A percentile compares a stretch with the other conserved stretches of the same genome.
Conservation (phyloP, 2,888 invertebrate genomes). For the Himalopsyche anomala region DNA sequence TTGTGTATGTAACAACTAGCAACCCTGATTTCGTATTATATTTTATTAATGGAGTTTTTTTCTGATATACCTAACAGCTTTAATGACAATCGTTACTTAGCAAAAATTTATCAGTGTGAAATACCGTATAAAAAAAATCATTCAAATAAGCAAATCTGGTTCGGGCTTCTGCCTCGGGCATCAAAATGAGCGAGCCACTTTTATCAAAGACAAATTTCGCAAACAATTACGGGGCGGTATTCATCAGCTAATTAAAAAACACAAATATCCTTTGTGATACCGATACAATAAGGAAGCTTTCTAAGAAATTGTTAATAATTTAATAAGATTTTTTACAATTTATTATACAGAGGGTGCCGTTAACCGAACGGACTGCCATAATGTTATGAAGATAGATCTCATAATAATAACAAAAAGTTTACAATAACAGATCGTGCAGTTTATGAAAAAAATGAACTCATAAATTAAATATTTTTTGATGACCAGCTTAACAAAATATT, state of each 20-base stretch:
- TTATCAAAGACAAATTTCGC: conserved; percentile 26
- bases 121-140: conserved; percentile 57
- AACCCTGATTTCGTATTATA: conserved; percentile 45
- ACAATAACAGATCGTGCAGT: too few species aligned
- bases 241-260: conserved; percentile 26
- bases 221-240: conserved; percentile 22
- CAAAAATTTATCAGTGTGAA: conserved; percentile 64
- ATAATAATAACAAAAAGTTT: background rate
- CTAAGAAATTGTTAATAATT: conserved; percentile 31
- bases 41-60: conserved; percentile 54
- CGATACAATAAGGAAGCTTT: conserved; percentile 16
- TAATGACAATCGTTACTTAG: conserved; percentile 66
- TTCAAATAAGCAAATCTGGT: conserved; percentile 55
- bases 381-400: background rate
- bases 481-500: too few species aligned
- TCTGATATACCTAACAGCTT: conserved; percentile 29
- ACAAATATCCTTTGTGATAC: conserved; percentile 2
- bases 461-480: too few species aligned
- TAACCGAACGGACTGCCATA: background rate
- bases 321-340: conserved; percentile 6
- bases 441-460: too few species aligned
- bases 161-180: conserved; percentile 39
- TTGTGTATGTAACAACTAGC: background rate
- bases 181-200: conserved; percentile 41
- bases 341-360: background rate